Evolutionary conservation across 2,113 vertebrate species (phyloP).

Genomic region (Uria lomvia): DNA sequence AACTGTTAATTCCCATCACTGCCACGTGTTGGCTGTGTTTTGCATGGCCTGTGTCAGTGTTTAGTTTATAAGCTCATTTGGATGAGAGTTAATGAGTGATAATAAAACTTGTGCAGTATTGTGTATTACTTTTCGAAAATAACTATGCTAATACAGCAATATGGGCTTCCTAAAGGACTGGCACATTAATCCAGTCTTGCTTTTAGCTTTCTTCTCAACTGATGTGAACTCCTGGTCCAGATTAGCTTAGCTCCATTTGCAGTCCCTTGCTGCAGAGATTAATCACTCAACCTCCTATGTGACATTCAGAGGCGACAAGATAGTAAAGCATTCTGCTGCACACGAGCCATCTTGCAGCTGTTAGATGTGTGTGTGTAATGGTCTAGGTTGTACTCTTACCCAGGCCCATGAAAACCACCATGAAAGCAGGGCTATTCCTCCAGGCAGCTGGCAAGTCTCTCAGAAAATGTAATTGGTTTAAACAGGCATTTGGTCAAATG

Average conservation of each 20-base stretch:
- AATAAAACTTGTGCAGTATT: too few relatives aligned
- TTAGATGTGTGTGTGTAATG: background rate
- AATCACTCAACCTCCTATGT: background rate
- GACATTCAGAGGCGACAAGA: background rate
- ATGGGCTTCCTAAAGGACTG: too few relatives aligned
- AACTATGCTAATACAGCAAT: too few relatives aligned
- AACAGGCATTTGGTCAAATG: background rate
- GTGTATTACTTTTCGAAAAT: too few relatives aligned
- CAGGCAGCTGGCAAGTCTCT: background rate
- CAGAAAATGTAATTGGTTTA: background rate
- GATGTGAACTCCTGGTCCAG: too few relatives aligned
- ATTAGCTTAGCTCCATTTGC: too few relatives aligned
- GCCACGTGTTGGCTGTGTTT: background rate
- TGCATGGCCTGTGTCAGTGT: background rate
- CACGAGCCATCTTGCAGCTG: background rate
- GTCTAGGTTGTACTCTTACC: background rate
- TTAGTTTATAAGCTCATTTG: background rate
- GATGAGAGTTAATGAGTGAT: too few relatives aligned
- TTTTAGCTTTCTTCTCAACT: too few relatives aligned
- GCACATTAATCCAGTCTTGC: too few relatives aligned
- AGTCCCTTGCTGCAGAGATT: too few relatives aligned
- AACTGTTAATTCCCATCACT: background rate
- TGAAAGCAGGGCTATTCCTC: background rate
- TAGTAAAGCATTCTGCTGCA: background rate
- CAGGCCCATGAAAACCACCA: background rate